Evolutionary conservation across 1,140 invertebrate species (phyloP).

Genomic region (Panagrolaimus sp.): DNA sequence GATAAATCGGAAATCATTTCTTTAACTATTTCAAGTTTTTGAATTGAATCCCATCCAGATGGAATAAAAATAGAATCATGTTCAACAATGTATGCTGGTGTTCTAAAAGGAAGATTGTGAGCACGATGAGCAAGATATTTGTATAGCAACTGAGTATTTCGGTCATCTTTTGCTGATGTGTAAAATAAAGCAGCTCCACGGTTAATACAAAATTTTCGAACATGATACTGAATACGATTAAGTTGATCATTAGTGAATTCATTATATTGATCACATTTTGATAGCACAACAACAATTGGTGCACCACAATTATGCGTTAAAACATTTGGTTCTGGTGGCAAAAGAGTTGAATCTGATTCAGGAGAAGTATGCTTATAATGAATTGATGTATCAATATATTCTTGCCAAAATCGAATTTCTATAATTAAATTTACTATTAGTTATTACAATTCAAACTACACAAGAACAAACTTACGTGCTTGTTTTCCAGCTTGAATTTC

Average conservation of each 20-base stretch:
- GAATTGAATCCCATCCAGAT: constrained; percentile 96
- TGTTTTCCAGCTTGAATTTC: constrained; percentile 64
- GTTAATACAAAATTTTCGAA: constrained; percentile 89
- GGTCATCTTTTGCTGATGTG: constrained; percentile 96
- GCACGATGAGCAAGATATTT: constrained; percentile 97
- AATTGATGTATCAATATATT: constrained; percentile 83
- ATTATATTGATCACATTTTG: constrained; percentile 92
- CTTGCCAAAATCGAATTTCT: constrained; percentile 82
- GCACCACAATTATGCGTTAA: constrained; percentile 86
- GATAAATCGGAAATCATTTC: constrained; percentile 28
- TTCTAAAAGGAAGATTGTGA: constrained; percentile 86
- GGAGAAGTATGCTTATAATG: constrained; percentile 53
- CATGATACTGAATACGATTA: constrained; percentile 97
- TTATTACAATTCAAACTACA: background rate
- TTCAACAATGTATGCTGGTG: constrained; percentile 91
- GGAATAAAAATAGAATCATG: constrained; percentile 97
- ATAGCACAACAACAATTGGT: constrained; percentile 92
- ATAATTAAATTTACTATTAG: constrained; percentile 24
- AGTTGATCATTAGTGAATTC: constrained; percentile 91
- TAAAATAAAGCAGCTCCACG: constrained; percentile 71
- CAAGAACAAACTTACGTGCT: constrained; percentile 62
- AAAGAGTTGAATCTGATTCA: constrained; percentile 65
- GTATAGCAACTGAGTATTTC: constrained; percentile 95
- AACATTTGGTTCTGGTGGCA: constrained; percentile 79
- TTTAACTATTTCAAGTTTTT: constrained; percentile 91